These are phyloP conservation scores for Adela reaumurella DNA, from an alignment of 2,888 invertebrate genomes.

Conservation along the genomic window DNA sequence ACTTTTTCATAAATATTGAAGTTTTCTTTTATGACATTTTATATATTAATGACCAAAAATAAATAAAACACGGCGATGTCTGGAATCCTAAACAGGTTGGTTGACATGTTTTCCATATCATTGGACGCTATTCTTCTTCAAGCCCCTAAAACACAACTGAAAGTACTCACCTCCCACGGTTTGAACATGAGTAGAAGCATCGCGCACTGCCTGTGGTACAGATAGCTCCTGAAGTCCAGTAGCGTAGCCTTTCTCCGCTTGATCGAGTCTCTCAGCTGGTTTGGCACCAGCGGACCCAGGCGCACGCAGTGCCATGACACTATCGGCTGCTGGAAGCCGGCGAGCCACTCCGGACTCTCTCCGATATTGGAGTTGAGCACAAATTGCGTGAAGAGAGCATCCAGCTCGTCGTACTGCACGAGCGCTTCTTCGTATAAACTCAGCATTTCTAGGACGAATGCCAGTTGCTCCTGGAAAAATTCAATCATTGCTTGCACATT, in stretches of 20 bases:
- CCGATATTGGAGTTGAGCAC: conserved; percentile 89
- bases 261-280: conserved; percentile 47
- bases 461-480: conserved; percentile 81
- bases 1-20: too few species aligned
- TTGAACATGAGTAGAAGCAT: conserved; percentile 70
- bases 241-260: conserved; percentile 63
- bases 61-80: too few species aligned
- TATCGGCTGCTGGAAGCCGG: conserved; percentile 73
- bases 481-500: too few species aligned
- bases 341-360: conserved; percentile 83
- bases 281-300: conserved; percentile 58
- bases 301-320: conserved; percentile 82
- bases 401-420: conserved; percentile 95
- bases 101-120: too few species aligned
- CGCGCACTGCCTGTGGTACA: conserved; percentile 89
- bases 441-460: conserved; percentile 91
- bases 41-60: too few species aligned
- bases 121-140: too few species aligned
- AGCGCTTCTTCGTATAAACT: conserved; percentile 91
- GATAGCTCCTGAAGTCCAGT: conserved; percentile 88
- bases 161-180: conserved; percentile 72
- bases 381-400: conserved; percentile 95
- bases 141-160: background rate
- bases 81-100: too few species aligned
- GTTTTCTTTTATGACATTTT: too few species aligned